A percentile compares a stretch with the other conserved stretches of the same genome.
phyloP scores from a whole-genome alignment of 2,888 invertebrate genomes.

The Ametastegia equiseti region DNA sequence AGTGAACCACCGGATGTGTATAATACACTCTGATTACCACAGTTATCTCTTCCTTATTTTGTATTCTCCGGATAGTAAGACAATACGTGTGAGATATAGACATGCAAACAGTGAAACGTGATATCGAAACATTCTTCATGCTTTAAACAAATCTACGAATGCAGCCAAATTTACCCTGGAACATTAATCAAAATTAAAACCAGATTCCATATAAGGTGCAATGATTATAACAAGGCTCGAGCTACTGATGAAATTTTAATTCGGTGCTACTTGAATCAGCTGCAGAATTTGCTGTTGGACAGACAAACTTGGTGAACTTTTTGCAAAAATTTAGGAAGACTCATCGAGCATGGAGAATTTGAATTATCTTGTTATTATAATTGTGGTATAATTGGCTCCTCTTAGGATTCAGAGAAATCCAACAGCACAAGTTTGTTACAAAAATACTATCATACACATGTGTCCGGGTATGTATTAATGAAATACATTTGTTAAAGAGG shows the following conservation, averaged over 20 bases:
- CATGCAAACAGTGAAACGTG: slow-evolving; percentile 45
- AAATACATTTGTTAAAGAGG: neutral
- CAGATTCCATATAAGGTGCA: slow-evolving; percentile 42
- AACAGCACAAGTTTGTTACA: neutral
- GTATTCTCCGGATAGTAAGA: neutral
- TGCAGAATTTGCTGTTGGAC: neutral
- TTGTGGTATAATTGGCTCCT: neutral
- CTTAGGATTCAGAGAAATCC: neutral
- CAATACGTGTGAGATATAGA: neutral
- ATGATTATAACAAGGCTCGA: slow-evolving; percentile 8
- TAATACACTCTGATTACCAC: neutral
- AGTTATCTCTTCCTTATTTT: neutral
- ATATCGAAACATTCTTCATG: slow-evolving; percentile 63
- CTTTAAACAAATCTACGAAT: slow-evolving; percentile 53
- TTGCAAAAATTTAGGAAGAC: neutral
- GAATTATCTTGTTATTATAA: neutral
- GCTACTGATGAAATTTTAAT: neutral
- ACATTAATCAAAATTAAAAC: slow-evolving; percentile 57
- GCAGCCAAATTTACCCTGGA: slow-evolving; percentile 46
- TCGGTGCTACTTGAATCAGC: neutral
- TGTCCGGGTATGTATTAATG: neutral
- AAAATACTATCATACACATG: neutral
- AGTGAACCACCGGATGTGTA: neutral
- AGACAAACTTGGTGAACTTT: neutral
- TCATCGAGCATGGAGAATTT: slow-evolving; percentile 8